Base-by-base conservation (phyloP, 1,140 invertebrate species). In the Cherax destructor region DNA sequence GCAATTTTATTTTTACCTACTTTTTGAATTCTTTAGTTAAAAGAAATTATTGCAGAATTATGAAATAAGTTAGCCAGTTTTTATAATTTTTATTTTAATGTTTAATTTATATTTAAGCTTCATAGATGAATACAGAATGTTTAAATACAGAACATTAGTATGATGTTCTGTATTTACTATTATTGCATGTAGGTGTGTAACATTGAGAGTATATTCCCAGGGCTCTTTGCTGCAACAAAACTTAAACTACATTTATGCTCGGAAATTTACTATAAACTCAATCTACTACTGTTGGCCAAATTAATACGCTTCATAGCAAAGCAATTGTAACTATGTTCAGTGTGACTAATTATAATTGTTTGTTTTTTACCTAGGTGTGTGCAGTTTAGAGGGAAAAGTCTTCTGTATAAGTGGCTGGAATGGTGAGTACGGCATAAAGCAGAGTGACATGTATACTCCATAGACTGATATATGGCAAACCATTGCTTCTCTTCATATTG, bases 351-450 rank as follows among this genome's bases (percentile, higher is more conserved):
- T 65, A 18, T 7, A 4, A 56, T 18, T 47, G 89, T 79, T 87
- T 10, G 72, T 88, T 92, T 90, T 49, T 52, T 78, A 76, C 90
- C 16, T 93, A 96, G 97, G 97, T 81, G 96, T 97, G 56, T 97
- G 97, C 90, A 96, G 95, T 24, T 93, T 97, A 61, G 95, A 96
- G 93, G 96, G 95, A n/a, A 95, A 96, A 90, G 95, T 98, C 84
- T 98, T 97, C 95, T 97, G 97, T 94, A 95, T 98, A 87, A 97
- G 98, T 59, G 97, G 97, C 52, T 97, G 96, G 96, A 97, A 96
- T 93, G 97, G 97, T 56, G 96, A 97, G 93, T 94, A 95, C 87
- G 97, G 96, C 59, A 96, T 97, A 56, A 96, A 96, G 91, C 96
- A 96, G 92, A 97, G 97, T 95, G 96, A 98, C 94, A 95, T 96